Percentiles rank a stretch among this genome's conserved stretches.
These are phyloP conservation scores for Caenorhabditis sp. DNA, from an alignment of 2,888 invertebrate genomes.

Conservation along the genomic window DNA sequence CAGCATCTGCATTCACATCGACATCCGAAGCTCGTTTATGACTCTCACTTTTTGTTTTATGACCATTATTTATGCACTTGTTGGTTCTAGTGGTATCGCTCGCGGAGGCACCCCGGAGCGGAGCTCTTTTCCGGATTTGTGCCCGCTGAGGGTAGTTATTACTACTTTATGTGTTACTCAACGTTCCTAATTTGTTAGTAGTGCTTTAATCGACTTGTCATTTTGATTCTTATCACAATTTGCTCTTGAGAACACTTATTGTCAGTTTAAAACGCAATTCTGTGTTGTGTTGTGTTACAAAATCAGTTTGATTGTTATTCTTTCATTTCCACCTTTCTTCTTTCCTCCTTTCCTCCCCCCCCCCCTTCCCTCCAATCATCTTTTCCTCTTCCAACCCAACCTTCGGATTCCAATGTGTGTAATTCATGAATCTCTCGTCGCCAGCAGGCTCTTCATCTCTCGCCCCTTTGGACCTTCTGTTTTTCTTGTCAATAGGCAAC, in stretches of 20 bases:
- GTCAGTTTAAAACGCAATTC: too few relatives aligned
- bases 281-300: too few relatives aligned
- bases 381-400: not conserved
- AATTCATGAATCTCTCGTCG: slow-evolving; percentile 49
- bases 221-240: slow-evolving; percentile 17
- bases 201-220: not conserved
- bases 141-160: slow-evolving; percentile 6
- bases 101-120: not conserved
- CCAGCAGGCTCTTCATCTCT: not conserved
- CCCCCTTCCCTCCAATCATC: slow-evolving; percentile 2
- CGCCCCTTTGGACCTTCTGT: slow-evolving; percentile 3
- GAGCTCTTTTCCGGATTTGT: not conserved
- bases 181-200: not conserved
- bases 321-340: slow-evolving; percentile 2
- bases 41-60: slow-evolving; percentile 62
- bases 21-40: slow-evolving; percentile 50
- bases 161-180: too few relatives aligned
- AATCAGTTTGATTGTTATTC: slow-evolving; percentile 38
- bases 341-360: not conserved
- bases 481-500: slow-evolving; percentile 52
- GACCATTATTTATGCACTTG: slow-evolving; percentile 61
- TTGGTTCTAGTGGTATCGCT: slow-evolving; percentile 31
- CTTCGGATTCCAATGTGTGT: slow-evolving; percentile 40
- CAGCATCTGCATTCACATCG: slow-evolving; percentile 34
- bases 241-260: too few relatives aligned